phyloP scores from a whole-genome alignment of 2,113 vertebrate species.

The Chascanopsetta lugubris region DNA sequence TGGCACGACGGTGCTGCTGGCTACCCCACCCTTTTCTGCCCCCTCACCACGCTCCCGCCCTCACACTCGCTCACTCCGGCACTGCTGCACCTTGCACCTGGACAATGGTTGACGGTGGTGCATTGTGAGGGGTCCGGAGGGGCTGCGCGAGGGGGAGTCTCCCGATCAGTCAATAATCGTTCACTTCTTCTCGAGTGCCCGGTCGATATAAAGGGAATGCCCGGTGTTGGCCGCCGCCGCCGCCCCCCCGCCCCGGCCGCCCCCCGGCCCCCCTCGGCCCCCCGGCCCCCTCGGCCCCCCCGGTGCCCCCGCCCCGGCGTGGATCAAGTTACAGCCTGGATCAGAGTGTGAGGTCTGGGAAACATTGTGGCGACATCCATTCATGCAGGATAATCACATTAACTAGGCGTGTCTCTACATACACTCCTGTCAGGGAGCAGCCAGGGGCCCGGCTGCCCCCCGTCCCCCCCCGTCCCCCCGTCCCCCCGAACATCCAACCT shows the following conservation, averaged over 20 bases:
- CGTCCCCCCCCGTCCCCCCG: no score
- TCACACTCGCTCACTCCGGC: no score
- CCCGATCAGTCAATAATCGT: conserved; percentile 40
- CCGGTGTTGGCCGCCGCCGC: no score
- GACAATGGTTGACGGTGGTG: conserved; percentile 15
- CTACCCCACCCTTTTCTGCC: conserved; percentile 75
- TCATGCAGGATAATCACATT: conserved; percentile 80
- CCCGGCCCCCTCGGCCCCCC: no score
- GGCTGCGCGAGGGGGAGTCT: not conserved
- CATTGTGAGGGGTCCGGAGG: conserved; percentile 4
- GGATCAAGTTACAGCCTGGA: conserved; percentile 49
- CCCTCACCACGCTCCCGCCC: conserved; percentile 49
- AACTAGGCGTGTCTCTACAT: conserved; percentile 79
- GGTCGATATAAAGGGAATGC: conserved; percentile 58
- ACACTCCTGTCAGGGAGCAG: conserved; percentile 54
- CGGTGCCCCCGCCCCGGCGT: no score
- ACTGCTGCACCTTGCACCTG: not conserved
- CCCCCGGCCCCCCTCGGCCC: no score
- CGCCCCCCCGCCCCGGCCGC: no score
- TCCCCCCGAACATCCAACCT: conserved; percentile 38
- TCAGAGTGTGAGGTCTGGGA: conserved; percentile 64
- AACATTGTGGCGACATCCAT: conserved; percentile 69
- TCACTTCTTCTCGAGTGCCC: conserved; percentile 53
- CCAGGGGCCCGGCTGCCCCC: conserved; percentile 33
- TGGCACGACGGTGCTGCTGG: conserved; percentile 72